Base-by-base conservation (phyloP, 2,888 invertebrate genomes). In the Parthenolecanium corni region DNA sequence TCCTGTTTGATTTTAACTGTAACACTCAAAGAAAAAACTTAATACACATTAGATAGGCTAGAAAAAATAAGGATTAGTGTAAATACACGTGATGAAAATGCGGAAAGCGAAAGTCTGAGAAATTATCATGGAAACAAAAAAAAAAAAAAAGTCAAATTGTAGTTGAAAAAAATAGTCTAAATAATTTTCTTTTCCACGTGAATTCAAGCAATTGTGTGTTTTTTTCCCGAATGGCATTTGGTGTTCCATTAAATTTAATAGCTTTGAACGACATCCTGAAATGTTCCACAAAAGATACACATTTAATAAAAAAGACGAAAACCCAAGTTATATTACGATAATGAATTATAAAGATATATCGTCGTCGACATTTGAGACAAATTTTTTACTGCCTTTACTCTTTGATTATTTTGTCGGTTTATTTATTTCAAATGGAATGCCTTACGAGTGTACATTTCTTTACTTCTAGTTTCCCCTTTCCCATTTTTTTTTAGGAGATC, bases 281-380 rank as follows among this genome's bases (percentile, higher is more conserved):
- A 56, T 42, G 46, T 46, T 25, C 53, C 42, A 56, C 44, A 56
- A 56, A 46, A 56, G 23, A 56, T 46, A 42, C 44, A 44, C 46
- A 25, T 46, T 42, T 46, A 44, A 56, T 56, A 56, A 56, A 20
- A n/a, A 11, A 24, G 24, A 46, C 42, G 11, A 1, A 24, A 36
- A 42, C 56, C 3, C 52, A 23, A 12, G 47, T 21, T 12, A 16
- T 16, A 20, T 12, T 21, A 12, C 47, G 24, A 52, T 52, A 52
- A 49, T 18, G 56, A 44, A 56, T 56, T 56, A 56, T 46, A 16
- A 56, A 46, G 46, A 56, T 46, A 46, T 56, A 56, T 56, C 44
- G 56, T 56, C 56, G 56, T 56, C 24, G 56, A 56, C 56, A 25
- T 56, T 56, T 18, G 56, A 56, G 42, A 56, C 56, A 56, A 56